Base-by-base conservation (phyloP, 2,113 vertebrate species). In the Vimba vimba region DNA sequence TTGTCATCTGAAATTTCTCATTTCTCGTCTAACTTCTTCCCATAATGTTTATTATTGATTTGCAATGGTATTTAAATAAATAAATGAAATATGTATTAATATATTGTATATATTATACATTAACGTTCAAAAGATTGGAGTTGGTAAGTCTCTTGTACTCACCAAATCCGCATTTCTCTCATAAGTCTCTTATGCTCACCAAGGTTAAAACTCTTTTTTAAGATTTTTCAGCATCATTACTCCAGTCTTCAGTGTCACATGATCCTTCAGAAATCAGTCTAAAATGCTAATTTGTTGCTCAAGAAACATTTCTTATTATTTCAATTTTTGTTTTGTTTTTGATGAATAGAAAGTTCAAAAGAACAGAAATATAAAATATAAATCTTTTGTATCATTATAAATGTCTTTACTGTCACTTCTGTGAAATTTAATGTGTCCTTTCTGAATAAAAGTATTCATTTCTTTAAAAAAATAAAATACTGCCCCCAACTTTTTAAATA, bases 1-100 rank as follows among this genome's bases (percentile, higher is more conserved):
- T 85, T 83, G 78, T 82, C 66, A 9, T 71, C 19, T 13, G 45
- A 82, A 43, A 78, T 66, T 23, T 55, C 8, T 68, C 4, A 25
- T 6, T 69, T 19, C 47, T 11, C 19, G 21, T 47, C 6, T n/a
- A 13, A 33, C 3, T 8, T 60, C 12, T 60, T n/a, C 57, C 57
- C 2, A 59, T 23, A 30, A 11, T 77, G 50, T 36, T 12, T 78
- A 21, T 78, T 36, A 59, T 36, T 33, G 52, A 59, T 77, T 39
- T 71, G 10, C 21, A 25, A 8, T 25, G 36, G 33, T 19, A 55
- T 27, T 77, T 55, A 55, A 55, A 57, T 57, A 57, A 57, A 21
- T 57, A 55, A 55, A 6, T 55, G 2, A 8, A 57, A 21, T 23
- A 57, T 23, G 2, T 57, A 57, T 57, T 21, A 57, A 57, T 57